Evolutionary conservation across 1,140 invertebrate species (phyloP).

Genomic region (Copidosoma floridanum): DNA sequence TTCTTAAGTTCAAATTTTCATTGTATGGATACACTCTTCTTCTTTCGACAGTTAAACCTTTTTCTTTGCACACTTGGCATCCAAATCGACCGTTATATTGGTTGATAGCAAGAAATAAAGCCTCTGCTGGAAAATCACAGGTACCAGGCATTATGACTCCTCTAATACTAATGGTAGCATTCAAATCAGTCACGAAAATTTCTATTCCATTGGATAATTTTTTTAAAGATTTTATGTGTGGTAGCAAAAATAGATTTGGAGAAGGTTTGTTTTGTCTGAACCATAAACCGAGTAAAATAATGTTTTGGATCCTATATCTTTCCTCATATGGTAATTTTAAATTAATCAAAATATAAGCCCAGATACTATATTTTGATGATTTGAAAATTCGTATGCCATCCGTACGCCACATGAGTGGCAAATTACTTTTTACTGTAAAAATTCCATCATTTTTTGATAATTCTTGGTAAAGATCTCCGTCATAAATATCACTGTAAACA

Average conservation of each 20-base stretch:
- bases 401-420: slow-evolving; percentile 1
- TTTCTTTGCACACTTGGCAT: not conserved
- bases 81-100: slow-evolving; percentile 19
- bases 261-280: slow-evolving; percentile 20
- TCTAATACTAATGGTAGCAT: not conserved
- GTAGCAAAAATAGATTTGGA: slow-evolving; percentile 18
- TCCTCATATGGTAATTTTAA: slow-evolving; percentile 19
- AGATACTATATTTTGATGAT: slow-evolving; percentile 18
- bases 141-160: slow-evolving; percentile 22
- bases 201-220: slow-evolving; percentile 4
- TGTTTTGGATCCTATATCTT: slow-evolving; percentile 23
- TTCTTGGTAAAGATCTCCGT: slow-evolving; percentile 20
- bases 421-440: not conserved
- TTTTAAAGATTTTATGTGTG: not conserved
- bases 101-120: slow-evolving; percentile 23
- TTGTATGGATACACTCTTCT: slow-evolving; percentile 2
- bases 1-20: not conserved
- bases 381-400: slow-evolving; percentile 10
- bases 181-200: not conserved
- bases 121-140: slow-evolving; percentile 20
- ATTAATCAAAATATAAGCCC: slow-evolving; percentile 18
- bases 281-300: slow-evolving; percentile 22
- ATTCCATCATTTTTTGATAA: not conserved
- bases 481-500: slow-evolving; percentile 21
- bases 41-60: not conserved